Base-by-base conservation (phyloP, 2,888 invertebrate genomes). In the Meiosimyza platycephala region DNA sequence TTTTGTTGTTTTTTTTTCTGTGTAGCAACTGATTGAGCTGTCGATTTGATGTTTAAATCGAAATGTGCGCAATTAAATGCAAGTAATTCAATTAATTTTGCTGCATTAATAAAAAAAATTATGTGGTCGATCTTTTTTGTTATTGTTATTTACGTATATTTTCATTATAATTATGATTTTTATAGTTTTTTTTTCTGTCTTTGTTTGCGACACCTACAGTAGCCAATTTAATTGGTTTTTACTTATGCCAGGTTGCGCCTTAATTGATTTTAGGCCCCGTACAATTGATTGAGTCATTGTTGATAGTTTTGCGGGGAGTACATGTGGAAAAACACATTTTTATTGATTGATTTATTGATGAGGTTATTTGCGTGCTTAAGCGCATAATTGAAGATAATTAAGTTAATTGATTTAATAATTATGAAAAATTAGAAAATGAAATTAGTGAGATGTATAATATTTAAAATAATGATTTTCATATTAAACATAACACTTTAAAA, bases 11-110 rank as follows among this genome's bases (percentile, higher is more conserved):
- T 68, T 51, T 33, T 48, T 18, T 16, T 18, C 48, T 57, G 12
- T 16, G n/a, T 70, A 40, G n/a, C 40, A 28, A 52, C 12, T 48
- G 50, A 71, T 71, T 55, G 69, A 60, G 51, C 52, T 59, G 62
- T 65, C 69, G 52, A 33, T 52, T 60, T 64, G 73, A 57, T 15
- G 65, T 57, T 50, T 55, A 40, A 51, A 7, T 15, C 47, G 47
- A 55, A 18, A 70, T 64, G 51, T 69, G 65, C 60, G 15, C 50
- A 60, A 62, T 67, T 71, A 71, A 71, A 67, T 67, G 75, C 75
- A 74, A 75, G 73, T 77, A 77, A 77, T 77, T 77, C 71, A 74
- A 77, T 77, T 77, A 76, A 76, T 74, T 74, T 66, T 12, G 54
- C 47, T 69, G 60, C 51, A 54, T 18, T 50, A 16, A 59, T 51